Conservation (phyloP, 1,140 invertebrate species). For the Drosophila subobscura region DNA sequence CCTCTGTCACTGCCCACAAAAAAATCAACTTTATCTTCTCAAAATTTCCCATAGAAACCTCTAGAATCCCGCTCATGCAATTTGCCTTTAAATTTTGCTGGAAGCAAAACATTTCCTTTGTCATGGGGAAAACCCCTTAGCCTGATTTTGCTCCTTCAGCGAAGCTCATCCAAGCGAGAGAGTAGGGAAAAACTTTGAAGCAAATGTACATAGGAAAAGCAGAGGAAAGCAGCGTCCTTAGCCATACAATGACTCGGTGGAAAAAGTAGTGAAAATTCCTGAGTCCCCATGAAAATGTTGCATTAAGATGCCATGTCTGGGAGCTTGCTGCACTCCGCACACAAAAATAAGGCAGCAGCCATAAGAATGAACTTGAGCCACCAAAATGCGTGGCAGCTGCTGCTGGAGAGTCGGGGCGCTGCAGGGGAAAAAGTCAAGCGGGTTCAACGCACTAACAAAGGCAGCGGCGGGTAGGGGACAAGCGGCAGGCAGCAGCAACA, state of each 20-base stretch:
- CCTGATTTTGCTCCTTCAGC: too few relatives aligned
- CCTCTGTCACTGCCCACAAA: slow-evolving; percentile 4
- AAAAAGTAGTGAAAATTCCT: slow-evolving; percentile 36
- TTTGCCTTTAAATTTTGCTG: slow-evolving; percentile 5
- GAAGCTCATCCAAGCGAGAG: too few relatives aligned
- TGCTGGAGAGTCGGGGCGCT: neutral
- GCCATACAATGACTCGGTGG: slow-evolving; percentile 51
- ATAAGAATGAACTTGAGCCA: slow-evolving; percentile 46
- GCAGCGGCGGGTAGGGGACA: neutral
- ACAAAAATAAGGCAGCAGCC: neutral
- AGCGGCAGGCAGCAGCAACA: slow-evolving; percentile 10
- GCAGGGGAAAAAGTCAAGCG: slow-evolving; percentile 26
- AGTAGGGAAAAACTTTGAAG: too few relatives aligned
- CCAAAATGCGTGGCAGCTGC: slow-evolving; percentile 37
- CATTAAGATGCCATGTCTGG: slow-evolving; percentile 24
- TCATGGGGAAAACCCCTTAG: too few relatives aligned
- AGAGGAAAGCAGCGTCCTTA: slow-evolving; percentile 12
- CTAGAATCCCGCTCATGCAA: neutral
- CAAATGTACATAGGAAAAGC: too few relatives aligned
- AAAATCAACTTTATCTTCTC: slow-evolving; percentile 26
- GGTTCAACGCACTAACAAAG: slow-evolving; percentile 48
- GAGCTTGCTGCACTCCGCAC: slow-evolving; percentile 22
- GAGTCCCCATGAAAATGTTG: slow-evolving; percentile 36
- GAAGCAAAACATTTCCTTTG: neutral
- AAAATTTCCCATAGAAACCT: slow-evolving; percentile 10